These are phyloP conservation scores for Neoitamus cyanurus DNA, from an alignment of 2,888 invertebrate species.

Conservation along the genomic window DNA sequence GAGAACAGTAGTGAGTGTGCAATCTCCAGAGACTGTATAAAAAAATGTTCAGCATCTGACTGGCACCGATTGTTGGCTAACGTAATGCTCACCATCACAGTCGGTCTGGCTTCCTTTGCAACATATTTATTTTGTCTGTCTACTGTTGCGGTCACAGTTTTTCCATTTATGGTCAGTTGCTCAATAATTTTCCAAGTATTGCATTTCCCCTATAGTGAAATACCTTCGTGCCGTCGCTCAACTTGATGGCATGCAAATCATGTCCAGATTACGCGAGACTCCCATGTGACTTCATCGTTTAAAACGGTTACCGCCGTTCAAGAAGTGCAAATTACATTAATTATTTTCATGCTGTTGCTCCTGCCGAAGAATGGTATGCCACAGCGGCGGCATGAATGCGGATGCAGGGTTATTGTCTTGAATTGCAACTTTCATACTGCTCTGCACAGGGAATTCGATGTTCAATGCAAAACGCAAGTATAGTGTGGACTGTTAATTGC, in stretches of 20 bases:
- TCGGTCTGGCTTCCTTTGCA: background rate
- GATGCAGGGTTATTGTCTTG: background rate
- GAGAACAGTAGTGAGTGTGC: background rate
- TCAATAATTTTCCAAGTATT: background rate
- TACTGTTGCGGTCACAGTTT: slow-evolving; percentile 10
- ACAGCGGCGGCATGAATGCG: background rate
- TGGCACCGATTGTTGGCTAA: slow-evolving; percentile 1
- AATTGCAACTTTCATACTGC: background rate
- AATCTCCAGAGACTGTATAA: background rate
- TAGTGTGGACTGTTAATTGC: background rate
- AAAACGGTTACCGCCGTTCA: background rate
- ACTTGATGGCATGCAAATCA: slow-evolving; percentile 20
- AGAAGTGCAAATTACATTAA: background rate
- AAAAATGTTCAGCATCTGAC: slow-evolving; percentile 3
- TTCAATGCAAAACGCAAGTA: background rate
- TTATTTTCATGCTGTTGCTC: slow-evolving; percentile 4
- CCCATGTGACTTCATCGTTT: background rate
- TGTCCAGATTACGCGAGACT: background rate
- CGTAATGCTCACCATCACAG: background rate
- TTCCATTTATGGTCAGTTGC: slow-evolving; percentile 22
- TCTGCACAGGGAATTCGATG: background rate
- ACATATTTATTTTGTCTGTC: background rate
- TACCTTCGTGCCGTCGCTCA: background rate
- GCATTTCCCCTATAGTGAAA: background rate
- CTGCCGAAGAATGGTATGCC: background rate